These are phyloP conservation scores for Pundamilia nyererei DNA, from an alignment of 2,113 vertebrate species.

Conservation along the genomic window DNA sequence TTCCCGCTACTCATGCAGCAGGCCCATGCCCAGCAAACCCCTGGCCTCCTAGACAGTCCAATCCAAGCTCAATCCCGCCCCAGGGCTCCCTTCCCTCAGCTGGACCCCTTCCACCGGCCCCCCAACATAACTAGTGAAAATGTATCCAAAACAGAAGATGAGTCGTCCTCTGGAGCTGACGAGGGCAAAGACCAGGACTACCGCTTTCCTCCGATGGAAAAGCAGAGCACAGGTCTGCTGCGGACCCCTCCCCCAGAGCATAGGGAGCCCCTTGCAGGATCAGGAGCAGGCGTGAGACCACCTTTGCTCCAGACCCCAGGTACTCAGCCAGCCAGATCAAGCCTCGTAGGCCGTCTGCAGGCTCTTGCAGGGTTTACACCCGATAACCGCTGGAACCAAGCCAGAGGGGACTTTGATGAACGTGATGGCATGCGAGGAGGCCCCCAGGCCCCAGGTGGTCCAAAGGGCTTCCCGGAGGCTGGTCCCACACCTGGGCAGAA, in stretches of 20 bases:
- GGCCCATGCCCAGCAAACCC: constrained; percentile 75
- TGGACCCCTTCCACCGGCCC: constrained; percentile 82
- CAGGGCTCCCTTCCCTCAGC: constrained; percentile 83
- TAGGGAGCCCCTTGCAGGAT: constrained; percentile 75
- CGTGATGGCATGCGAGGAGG: constrained; percentile 76
- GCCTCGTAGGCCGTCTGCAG: constrained; percentile 68
- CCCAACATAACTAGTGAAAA: constrained; percentile 75
- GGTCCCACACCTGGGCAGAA: constrained; percentile 76
- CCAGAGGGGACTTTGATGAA: constrained; percentile 93
- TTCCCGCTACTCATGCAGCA: constrained; percentile 89
- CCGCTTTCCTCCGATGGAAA: constrained; percentile 85
- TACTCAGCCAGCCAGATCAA: constrained; percentile 44
- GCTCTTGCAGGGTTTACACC: constrained; percentile 83
- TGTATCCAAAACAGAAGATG: constrained; percentile 79
- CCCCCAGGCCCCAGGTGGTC: constrained; percentile 69
- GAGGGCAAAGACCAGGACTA: constrained; percentile 96
- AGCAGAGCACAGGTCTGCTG: constrained; percentile 70
- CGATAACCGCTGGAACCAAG: constrained; percentile 89
- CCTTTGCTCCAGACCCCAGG: constrained; percentile 68
- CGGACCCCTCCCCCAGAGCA: constrained; percentile 82
- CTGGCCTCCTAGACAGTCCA: constrained; percentile 74
- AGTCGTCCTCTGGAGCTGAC: constrained; percentile 76
- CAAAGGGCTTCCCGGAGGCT: constrained; percentile 88
- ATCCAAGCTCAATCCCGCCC: constrained; percentile 79
- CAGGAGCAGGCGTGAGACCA: constrained; percentile 33